Evolutionary conservation across 2,797 vertebrate species (phyloP), one percentile per base, ranked within the genome.

Genomic region (Schizopygopsis pylzovi): DNA sequence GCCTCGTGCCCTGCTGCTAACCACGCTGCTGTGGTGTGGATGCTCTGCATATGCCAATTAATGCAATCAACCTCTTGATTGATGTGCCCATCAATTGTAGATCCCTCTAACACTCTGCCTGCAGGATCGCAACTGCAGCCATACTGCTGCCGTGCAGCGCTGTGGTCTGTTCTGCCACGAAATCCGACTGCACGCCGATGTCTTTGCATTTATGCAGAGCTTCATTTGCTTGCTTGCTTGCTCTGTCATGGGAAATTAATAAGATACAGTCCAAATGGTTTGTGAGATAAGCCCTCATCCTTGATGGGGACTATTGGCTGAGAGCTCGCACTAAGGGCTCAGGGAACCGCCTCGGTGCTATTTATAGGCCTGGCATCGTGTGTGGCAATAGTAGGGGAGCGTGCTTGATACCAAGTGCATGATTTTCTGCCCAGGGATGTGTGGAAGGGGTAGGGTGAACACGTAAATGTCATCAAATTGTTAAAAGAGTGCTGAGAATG

Each of bases 331-430:
- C 86, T 73, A 81, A 71, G 39, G 81, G 39, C 52, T 61, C 73
- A 82, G 73, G 72, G 70, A 88, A 83, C 87, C 86, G 79, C 70
- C 78, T 71, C 81, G 15, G 54, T 70, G 63, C 84, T 89, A 86
- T 90, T 88, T 89, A 85, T 87, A 91, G 89, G 22, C 13, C 49
- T 41, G 49, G 81, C 77, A 87, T 85, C 83, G 28, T 88, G 87
- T 87, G 79, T 79, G 81, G 86, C 86, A 84, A 59, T 86, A 86
- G 83, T 82, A 75, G 83, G 81, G 56, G 86, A 88, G 84, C 8
- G 25, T 2, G 54, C 63, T 25, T 61, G 77, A 82, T 67, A 22
- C 84, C 85, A 87, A 84, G 82, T 85, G 43, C 52, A 67, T 49
- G 73, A 81, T 56, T 82, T 82, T 82, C 61, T 87, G 76, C 49